Evolutionary conservation across 2,888 invertebrate genomes (phyloP), one percentile per base, ranked within the genome.

Genomic region (Tricholauxania praeusta): DNA sequence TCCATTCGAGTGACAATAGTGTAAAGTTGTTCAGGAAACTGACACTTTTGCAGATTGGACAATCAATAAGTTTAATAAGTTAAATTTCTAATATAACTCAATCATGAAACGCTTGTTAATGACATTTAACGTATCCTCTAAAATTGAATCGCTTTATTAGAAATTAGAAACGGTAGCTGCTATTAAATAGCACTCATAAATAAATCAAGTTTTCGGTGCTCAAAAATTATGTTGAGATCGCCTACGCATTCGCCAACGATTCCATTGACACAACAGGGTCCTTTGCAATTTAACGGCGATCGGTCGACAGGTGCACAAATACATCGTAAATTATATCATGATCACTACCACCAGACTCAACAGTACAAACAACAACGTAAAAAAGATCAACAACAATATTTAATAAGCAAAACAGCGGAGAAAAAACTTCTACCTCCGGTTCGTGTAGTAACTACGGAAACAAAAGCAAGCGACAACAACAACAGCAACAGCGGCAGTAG

Each of bases 181-280:
- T 53, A 53, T 53, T 53, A 6, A 17, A 17, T 53, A 53, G n/a
- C 39, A 39, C 39, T 39, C 39, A 10, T 39, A 39, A 39, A 39
- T 7, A 10, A 10, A 10, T 10, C 39, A 39, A 39, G 39, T 39
- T 39, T 39, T 39, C 39, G 39, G 39, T 39, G 22, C 47, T 67
- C 70, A 68, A 70, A 79, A 77, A 86, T n/a, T 84, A 86, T 88
- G 89, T 89, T 86, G 88, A 89, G 86, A 87, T 88, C 88, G 83
- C 89, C 87, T 87, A 89, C 87, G 82, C 88, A 88, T 70, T 62
- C 39, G 47, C 62, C 59, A 59, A 60, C 68, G 14, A 70, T 70
- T 70, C 70, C 62, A 62, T 53, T 70, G 70, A 70, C 52, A 53
- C 70, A 70, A 53, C 70, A 70, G 47, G 52, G 62, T 47, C 70